Conservation (phyloP, 1,140 invertebrate genomes). For the Plodia interpunctella region DNA sequence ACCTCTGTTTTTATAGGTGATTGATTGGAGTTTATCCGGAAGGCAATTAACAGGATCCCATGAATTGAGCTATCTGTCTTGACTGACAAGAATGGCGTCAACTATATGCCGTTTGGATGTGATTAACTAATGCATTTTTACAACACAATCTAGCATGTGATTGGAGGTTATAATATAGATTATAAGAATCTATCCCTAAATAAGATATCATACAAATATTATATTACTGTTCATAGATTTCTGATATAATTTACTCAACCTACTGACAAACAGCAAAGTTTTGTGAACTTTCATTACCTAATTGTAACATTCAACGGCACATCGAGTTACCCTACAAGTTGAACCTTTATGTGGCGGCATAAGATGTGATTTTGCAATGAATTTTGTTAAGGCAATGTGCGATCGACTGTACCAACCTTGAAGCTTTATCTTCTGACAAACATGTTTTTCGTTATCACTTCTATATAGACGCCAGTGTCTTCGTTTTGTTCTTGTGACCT, state of each 20-base stretch:
- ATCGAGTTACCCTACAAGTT: too few species aligned
- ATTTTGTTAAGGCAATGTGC: too few species aligned
- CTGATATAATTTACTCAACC: neutral
- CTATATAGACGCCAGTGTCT: neutral
- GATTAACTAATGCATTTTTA: too few species aligned
- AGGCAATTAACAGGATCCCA: slow-evolving; percentile 12
- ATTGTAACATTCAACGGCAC: too few species aligned
- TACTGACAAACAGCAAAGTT: slow-evolving; percentile 4
- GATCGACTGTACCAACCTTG: neutral
- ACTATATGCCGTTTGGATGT: neutral
- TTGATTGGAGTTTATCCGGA: slow-evolving; percentile 11
- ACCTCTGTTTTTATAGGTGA: slow-evolving; percentile 12
- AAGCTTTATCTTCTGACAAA: neutral
- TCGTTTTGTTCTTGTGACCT: neutral
- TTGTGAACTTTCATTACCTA: neutral
- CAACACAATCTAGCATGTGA: too few species aligned
- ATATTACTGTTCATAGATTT: too few species aligned
- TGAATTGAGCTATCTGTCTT: slow-evolving; percentile 14
- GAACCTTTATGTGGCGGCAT: too few species aligned
- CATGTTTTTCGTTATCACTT: neutral
- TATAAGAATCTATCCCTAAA: too few species aligned
- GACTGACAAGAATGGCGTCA: neutral
- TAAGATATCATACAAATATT: too few species aligned
- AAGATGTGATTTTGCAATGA: too few species aligned
- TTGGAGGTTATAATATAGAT: too few species aligned